Evolutionary conservation across 2,113 vertebrate species (phyloP).

Genomic region (Cochlearius cochlearius): DNA sequence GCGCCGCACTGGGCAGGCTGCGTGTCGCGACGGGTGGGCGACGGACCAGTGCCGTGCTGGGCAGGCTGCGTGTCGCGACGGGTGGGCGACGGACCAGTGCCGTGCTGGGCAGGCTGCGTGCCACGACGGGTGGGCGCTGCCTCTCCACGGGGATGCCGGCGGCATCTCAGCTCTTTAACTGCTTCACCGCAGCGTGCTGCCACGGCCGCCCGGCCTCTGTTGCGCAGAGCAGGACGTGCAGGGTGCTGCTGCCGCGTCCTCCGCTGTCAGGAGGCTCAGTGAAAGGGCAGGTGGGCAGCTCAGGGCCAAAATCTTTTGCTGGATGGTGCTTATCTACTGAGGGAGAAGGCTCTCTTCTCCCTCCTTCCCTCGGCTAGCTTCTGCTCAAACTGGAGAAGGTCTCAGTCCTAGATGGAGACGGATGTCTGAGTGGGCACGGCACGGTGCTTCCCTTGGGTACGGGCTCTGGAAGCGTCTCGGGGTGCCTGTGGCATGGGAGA

Average conservation of each 20-base stretch:
- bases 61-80: not conserved
- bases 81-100: not conserved
- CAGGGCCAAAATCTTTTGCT: not conserved
- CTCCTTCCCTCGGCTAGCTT: not conserved
- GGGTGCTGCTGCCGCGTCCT: not conserved
- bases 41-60: rapidly evolving
- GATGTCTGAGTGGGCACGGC: not conserved
- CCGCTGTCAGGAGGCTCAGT: not conserved
- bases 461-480: not conserved
- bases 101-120: not conserved
- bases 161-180: not conserved
- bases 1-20: not conserved
- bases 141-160: not conserved
- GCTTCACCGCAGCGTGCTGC: not conserved
- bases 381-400: not conserved
- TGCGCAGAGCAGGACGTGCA: not conserved
- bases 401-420: not conserved
- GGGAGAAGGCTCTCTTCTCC: not conserved
- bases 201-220: not conserved
- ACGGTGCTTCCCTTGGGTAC: rapidly evolving
- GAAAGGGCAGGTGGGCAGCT: not conserved
- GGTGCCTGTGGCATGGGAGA: not conserved
- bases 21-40: not conserved
- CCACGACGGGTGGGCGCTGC: not conserved
- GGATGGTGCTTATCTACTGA: not conserved